phyloP scores from a whole-genome alignment of 1,140 invertebrate genomes.

The Drosophila teissieri region DNA sequence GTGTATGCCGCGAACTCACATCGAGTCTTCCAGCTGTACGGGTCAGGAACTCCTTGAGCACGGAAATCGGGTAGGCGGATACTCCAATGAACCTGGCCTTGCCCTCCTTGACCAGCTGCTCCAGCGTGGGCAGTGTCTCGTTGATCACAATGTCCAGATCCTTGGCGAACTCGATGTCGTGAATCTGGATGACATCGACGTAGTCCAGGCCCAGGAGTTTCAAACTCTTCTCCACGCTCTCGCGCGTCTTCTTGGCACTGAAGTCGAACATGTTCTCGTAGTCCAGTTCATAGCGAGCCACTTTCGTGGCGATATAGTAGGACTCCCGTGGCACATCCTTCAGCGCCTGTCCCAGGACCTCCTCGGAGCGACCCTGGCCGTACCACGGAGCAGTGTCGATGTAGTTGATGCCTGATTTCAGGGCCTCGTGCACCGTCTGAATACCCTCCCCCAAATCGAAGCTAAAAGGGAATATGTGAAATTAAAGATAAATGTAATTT shows the following conservation, averaged over 20 bases:
- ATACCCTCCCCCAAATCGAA: constrained; percentile 87
- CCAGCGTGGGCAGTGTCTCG: constrained; percentile 93
- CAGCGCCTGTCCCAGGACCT: constrained; percentile 92
- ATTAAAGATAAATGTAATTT: background rate
- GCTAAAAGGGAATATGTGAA: constrained; percentile 80
- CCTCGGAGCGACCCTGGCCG: constrained; percentile 93
- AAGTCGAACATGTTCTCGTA: constrained; percentile 94
- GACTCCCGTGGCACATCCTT: constrained; percentile 90
- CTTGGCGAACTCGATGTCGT: constrained; percentile 96
- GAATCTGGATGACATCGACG: constrained; percentile 95
- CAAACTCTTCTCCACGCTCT: constrained; percentile 92
- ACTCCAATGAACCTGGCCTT: constrained; percentile 94
- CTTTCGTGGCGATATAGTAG: constrained; percentile 96
- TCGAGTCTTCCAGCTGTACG: constrained; percentile 79
- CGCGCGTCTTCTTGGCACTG: constrained; percentile 89
- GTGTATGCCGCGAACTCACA: constrained; percentile 39
- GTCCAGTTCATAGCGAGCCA: constrained; percentile 92
- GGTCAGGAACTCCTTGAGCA: constrained; percentile 90
- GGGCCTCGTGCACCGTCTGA: constrained; percentile 88
- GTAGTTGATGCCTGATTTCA: constrained; percentile 96
- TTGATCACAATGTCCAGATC: constrained; percentile 91
- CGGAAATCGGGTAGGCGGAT: constrained; percentile 93
- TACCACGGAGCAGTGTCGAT: constrained; percentile 97
- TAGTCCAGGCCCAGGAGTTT: constrained; percentile 91
- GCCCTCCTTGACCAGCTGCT: constrained; percentile 89